phyloP scores from a whole-genome alignment of 2,888 invertebrate genomes.

The Drosophila aldrichi region DNA sequence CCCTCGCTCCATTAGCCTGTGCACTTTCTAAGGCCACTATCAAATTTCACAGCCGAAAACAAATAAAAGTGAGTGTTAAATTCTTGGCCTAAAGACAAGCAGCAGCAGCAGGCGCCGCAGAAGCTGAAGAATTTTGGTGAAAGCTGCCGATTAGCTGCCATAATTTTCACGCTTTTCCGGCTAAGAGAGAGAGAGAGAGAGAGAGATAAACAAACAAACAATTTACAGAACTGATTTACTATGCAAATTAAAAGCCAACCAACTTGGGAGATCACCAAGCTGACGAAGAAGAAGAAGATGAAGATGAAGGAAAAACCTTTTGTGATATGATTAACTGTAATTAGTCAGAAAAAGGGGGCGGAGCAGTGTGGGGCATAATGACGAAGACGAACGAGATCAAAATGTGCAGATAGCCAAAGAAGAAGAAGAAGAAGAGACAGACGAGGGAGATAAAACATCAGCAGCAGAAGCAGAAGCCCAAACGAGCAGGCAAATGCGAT shows the following conservation, averaged over 20 bases:
- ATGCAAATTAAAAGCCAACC: slow-evolving; percentile 73
- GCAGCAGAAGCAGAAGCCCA: background rate
- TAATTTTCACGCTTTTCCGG: slow-evolving; percentile 78
- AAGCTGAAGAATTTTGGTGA: slow-evolving; percentile 55
- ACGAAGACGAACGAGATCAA: slow-evolving; percentile 60
- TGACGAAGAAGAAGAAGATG: slow-evolving; percentile 7
- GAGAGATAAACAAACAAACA: slow-evolving; percentile 20
- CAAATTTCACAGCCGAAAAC: slow-evolving; percentile 49
- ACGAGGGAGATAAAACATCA: background rate
- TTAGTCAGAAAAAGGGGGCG: slow-evolving; percentile 55
- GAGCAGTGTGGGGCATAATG: slow-evolving; percentile 39
- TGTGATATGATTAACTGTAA: slow-evolving; percentile 70
- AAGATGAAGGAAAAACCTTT: slow-evolving; percentile 53
- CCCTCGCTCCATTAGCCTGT: background rate
- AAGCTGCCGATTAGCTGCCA: slow-evolving; percentile 72
- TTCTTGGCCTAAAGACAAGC: slow-evolving; percentile 52
- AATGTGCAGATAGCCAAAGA: slow-evolving; percentile 53
- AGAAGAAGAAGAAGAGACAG: slow-evolving; percentile 7
- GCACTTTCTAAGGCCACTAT: slow-evolving; percentile 72
- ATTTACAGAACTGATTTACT: slow-evolving; percentile 70
- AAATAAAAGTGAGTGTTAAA: slow-evolving; percentile 66
- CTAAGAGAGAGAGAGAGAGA: slow-evolving; percentile 29
- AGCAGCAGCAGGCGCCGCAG: background rate
- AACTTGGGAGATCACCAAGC: slow-evolving; percentile 24
- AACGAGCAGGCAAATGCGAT: slow-evolving; percentile 61